Conservation (phyloP, 92 coral and sea anemone species). For the Chrysogorgia sp. region DNA sequence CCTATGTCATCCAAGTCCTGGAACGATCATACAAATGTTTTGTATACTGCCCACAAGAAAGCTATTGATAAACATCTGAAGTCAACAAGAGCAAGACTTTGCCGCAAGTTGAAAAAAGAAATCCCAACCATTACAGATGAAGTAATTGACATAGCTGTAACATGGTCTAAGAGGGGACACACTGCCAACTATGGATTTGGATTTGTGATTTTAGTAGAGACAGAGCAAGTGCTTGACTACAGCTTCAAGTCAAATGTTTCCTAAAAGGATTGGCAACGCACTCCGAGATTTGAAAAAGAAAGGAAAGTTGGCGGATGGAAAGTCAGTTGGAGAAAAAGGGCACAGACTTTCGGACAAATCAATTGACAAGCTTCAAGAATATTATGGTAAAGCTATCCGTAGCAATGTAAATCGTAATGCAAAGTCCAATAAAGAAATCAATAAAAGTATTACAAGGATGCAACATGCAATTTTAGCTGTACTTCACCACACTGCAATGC, state of each 20-base stretch:
- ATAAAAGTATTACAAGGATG: slow-evolving; percentile 2
- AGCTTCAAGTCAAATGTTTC: slow-evolving; percentile 26
- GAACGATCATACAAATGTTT: neutral
- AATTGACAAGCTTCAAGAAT: slow-evolving; percentile 28
- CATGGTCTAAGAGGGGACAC: slow-evolving; percentile 40
- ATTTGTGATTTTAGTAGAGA: slow-evolving; percentile 42
- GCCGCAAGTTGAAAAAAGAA: slow-evolving; percentile 16
- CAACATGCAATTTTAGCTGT: slow-evolving; percentile 29
- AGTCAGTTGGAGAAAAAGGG: slow-evolving; percentile 36
- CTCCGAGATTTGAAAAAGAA: too few species aligned
- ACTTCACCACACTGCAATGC: slow-evolving; percentile 18
- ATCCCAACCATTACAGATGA: neutral
- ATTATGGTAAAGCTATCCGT: slow-evolving; percentile 46
- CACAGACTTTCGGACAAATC: slow-evolving; percentile 29
- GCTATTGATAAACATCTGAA: slow-evolving; percentile 20
- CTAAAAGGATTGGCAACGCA: too few species aligned
- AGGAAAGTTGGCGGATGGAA: slow-evolving; percentile 47
- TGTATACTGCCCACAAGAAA: slow-evolving; percentile 18
- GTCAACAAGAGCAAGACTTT: slow-evolving; percentile 2
- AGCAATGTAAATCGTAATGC: slow-evolving; percentile 13
- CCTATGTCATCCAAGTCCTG: slow-evolving; percentile 1
- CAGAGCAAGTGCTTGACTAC: slow-evolving; percentile 29
- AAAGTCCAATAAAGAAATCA: slow-evolving; percentile 9
- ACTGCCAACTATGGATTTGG: slow-evolving; percentile 45
- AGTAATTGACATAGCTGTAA: slow-evolving; percentile 22